Percentiles rank a stretch among this genome's conserved stretches.
These are phyloP conservation scores for Gouania willdenowi DNA, from an alignment of 2,797 vertebrate genomes.

Conservation along the genomic window DNA sequence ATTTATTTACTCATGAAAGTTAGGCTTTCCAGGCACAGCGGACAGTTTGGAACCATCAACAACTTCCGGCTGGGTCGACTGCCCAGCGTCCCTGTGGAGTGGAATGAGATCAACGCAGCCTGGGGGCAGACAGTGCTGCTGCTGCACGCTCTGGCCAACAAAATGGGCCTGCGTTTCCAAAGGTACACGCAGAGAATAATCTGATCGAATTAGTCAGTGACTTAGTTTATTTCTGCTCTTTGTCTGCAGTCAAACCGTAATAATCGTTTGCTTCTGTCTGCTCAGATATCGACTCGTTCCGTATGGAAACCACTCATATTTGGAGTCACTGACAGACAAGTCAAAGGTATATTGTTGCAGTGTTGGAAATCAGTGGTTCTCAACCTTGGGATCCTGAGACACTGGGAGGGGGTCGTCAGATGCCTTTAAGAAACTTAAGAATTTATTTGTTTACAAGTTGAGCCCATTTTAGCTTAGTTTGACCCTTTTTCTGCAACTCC, in stretches of 20 bases:
- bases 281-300: constrained; percentile 93
- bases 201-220: neutral
- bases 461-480: too few relatives aligned
- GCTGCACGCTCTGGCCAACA: constrained; percentile 93
- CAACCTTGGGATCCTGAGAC: too few relatives aligned
- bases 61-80: constrained; percentile 96
- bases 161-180: constrained; percentile 96
- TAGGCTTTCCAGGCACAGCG: constrained; percentile 88
- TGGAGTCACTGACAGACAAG: constrained; percentile 95
- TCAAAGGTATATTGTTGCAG: too few relatives aligned
- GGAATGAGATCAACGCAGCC: constrained; percentile 98
- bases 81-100: constrained; percentile 96
- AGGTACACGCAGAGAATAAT: constrained; percentile 69
- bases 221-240: too few relatives aligned
- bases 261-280: too few relatives aligned
- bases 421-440: too few relatives aligned
- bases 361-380: too few relatives aligned
- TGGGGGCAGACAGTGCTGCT: constrained; percentile 98
- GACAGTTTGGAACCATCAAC: constrained; percentile 98
- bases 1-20: too few relatives aligned
- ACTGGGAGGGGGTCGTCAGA: too few relatives aligned
- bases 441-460: too few relatives aligned
- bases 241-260: too few relatives aligned
- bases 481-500: too few relatives aligned
- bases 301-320: constrained; percentile 95